Evolutionary conservation across 2,113 vertebrate species (phyloP), one percentile per base, ranked within the genome.

Genomic region (Podarcis muralis): DNA sequence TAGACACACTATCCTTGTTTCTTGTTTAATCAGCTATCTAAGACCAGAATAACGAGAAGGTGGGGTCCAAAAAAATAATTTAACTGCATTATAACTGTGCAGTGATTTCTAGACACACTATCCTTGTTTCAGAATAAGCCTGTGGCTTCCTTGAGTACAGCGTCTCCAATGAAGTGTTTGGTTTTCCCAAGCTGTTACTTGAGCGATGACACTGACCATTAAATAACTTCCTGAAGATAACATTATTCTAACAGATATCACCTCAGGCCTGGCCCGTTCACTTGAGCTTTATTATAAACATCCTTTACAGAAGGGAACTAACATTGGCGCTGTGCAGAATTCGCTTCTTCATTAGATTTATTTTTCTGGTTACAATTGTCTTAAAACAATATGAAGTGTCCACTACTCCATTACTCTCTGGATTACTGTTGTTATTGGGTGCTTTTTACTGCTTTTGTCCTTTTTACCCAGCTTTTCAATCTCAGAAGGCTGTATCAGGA

Each of bases 401-500:
- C 18, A 23, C 20, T 15, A 68, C 27, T 65, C 59, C 35, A 88
- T 65, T 87, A 92, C 76, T 71, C 79, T 81, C 23, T 87, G 66
- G 57, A 83, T 43, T 85, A 13, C 5, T 89, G 9, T 23, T 90
- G 81, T 79, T 92, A 90, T 27, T 27, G 32, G 37, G 48, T 81
- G 87, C 88, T 35, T 81, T 15, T 22, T 57, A 79, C n/a, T 88
- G 88, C 71, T 77, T 40, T 68, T 25, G 85, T 88, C 81, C 32
- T 92, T 76, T 62, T 20, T n/a, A 1, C 66, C 48, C 78, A 32
- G 3, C 48, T 37, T 11, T 35, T 27, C 0, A 81, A 87, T 76
- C 76, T 91, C 23, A 43, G 65, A 81, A n/a, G 83, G 59, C 27
- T 86, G 53, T 89, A 48, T 91, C 84, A 93, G 74, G 88, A 81